phyloP scores from a whole-genome alignment of 2,113 vertebrate species.

The Sterna hirundo region DNA sequence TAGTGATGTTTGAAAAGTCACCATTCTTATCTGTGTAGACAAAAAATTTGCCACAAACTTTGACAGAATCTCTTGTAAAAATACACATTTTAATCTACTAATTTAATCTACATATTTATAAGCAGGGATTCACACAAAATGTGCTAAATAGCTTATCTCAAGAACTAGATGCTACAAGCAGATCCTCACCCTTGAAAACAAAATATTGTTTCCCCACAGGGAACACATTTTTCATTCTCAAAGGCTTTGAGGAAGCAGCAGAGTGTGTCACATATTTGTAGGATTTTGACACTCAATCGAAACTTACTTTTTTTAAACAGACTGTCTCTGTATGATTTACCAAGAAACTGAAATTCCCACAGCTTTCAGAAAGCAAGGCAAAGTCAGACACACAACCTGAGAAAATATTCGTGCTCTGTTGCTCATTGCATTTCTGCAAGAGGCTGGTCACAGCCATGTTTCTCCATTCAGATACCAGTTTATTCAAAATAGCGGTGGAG shows the following conservation, averaged over 20 bases:
- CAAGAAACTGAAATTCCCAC: neutral
- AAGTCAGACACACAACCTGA: neutral
- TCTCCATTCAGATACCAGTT: neutral
- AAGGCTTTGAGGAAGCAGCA: neutral
- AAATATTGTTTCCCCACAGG: neutral
- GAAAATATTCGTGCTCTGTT: neutral
- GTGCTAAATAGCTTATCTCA: neutral
- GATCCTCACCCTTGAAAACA: neutral
- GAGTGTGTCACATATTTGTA: neutral
- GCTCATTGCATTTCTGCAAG: neutral
- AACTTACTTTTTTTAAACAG: neutral
- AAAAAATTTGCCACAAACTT: neutral
- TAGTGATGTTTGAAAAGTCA: neutral
- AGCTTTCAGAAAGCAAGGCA: neutral
- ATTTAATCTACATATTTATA: neutral
- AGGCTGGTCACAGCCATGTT: neutral
- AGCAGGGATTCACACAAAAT: neutral
- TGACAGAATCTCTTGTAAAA: neutral
- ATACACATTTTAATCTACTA: neutral
- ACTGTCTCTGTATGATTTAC: neutral
- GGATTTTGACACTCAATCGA: neutral
- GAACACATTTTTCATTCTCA: neutral
- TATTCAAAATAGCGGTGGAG: neutral
- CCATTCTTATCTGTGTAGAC: neutral
- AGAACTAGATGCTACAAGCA: neutral